phyloP scores from a whole-genome alignment of 2,113 vertebrate genomes.

The Todiramphus chloris region DNA sequence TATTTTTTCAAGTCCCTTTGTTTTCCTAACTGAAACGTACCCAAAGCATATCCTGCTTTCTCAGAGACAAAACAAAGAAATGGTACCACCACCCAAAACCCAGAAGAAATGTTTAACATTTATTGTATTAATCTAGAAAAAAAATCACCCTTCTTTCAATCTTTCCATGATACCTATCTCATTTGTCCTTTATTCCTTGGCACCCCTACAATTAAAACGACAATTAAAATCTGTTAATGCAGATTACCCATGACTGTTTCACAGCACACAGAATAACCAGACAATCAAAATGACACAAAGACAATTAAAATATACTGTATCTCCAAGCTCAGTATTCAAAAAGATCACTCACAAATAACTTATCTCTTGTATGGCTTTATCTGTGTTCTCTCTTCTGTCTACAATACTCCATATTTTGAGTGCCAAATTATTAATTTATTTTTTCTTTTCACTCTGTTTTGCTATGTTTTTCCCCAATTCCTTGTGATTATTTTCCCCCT shows the following conservation, averaged over 20 bases:
- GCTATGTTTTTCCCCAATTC: not conserved
- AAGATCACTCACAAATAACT: not conserved
- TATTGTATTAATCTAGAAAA: not conserved
- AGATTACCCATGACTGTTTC: not conserved
- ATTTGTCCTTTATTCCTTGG: not conserved
- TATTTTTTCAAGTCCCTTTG: not conserved
- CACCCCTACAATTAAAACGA: not conserved
- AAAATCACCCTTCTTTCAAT: not conserved
- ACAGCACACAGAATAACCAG: not conserved
- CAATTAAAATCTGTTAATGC: not conserved
- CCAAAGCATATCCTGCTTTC: not conserved
- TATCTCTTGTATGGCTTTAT: not conserved
- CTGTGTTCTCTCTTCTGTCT: not conserved
- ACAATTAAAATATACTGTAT: not conserved
- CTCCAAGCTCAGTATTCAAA: not conserved
- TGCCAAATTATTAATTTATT: not conserved
- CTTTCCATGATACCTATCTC: not conserved
- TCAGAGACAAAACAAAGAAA: not conserved
- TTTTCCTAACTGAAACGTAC: not conserved
- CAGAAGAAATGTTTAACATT: not conserved
- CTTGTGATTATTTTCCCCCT: not conserved
- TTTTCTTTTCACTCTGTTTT: slow-evolving; percentile 21
- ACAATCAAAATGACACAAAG: not conserved
- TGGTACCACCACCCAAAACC: not conserved
- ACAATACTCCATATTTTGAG: not conserved